Percentiles rank a stretch among this genome's conserved stretches.
These are phyloP conservation scores for Pararge aegeria DNA, from an alignment of 1,140 invertebrate species.

Conservation along the genomic window DNA sequence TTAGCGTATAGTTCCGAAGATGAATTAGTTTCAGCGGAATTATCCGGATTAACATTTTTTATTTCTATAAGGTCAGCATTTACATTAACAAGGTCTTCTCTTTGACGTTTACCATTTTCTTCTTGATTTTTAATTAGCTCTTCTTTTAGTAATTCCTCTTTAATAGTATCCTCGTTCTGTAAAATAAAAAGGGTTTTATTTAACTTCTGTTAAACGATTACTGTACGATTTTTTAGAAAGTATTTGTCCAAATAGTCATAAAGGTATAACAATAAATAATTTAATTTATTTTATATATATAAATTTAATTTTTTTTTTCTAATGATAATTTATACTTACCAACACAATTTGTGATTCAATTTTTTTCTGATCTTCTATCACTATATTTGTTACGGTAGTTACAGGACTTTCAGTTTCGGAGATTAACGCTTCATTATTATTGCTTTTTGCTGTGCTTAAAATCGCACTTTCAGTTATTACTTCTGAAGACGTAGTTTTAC, in stretches of 20 bases:
- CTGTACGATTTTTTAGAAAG: too few species aligned
- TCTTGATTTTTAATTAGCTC: conserved; percentile 45
- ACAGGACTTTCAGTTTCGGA: too few species aligned
- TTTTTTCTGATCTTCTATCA: conserved; percentile 30
- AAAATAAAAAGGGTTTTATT: conserved; percentile 36
- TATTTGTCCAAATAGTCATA: too few species aligned
- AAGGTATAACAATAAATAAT: too few species aligned
- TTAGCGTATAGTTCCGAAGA: conserved; percentile 39
- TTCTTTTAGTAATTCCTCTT: conserved; percentile 58
- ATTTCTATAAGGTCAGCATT: conserved; percentile 12
- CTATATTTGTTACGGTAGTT: conserved; percentile 30
- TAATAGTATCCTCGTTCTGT: conserved; percentile 58
- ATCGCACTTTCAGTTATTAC: conserved; percentile 16
- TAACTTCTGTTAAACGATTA: too few species aligned
- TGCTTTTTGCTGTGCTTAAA: conserved; percentile 26
- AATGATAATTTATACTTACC: conserved; percentile 39
- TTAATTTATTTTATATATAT: too few species aligned
- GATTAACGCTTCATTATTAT: too few species aligned
- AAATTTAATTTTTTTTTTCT: too few species aligned
- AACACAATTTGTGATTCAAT: conserved; percentile 47
- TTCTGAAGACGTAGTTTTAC: conserved; percentile 29
- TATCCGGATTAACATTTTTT: conserved; percentile 2
- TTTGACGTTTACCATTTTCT: conserved; percentile 37
- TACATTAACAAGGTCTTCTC: conserved; percentile 4
- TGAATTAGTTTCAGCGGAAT: background rate